Base-by-base conservation (phyloP, 1,140 invertebrate species). In the Lysiphlebus fabarum region DNA sequence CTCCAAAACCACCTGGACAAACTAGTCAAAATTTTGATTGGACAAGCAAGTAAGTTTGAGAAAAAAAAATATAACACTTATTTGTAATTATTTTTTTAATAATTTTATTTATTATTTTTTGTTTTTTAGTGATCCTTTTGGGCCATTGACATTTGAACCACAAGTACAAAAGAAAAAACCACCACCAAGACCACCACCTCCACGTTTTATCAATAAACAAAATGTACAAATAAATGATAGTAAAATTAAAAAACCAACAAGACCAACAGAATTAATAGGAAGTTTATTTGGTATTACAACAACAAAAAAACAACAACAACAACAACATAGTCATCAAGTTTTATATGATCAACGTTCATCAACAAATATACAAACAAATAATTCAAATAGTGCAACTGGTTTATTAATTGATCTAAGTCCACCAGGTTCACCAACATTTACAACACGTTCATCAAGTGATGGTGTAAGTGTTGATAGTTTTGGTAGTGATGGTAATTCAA, bases 381-480 rank as follows among this genome's bases (percentile, higher is more conserved):
- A 62, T 53, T 54, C 42, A 26, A n/a, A 54, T 1, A 59, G 65
- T 36, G 62, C 65, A 40, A 59, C 65, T 0, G 61, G 71, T 8
- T 72, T 67, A 17, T 38, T 79, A 41, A 79, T 79, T 59, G 76
- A 79, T 61, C 60, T 79, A 7, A 79, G 77, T 66, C 87, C 87
- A 2, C 86, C 87, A 0, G 86, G 85, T 58, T 89, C 87, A 10
- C 88, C 88, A 36, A 88, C 86, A 4, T 86, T 87, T 37, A 88
- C 87, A 7, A 87, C 86, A 6, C 81, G 86, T 50, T 88, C 87
- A 0, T 88, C 85, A 65, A 89, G 87, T 67, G 87, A 88, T 68
- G 86, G 86, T 26, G 80, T 88, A 1, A 88, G 86, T 70, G 82
- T 89, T 3, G 86, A 89, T 64, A 89, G 87, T 68, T 89, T 88